Evolutionary conservation across 2,797 vertebrate genomes (phyloP).

Genomic region (Dromococcyx pavoninus): DNA sequence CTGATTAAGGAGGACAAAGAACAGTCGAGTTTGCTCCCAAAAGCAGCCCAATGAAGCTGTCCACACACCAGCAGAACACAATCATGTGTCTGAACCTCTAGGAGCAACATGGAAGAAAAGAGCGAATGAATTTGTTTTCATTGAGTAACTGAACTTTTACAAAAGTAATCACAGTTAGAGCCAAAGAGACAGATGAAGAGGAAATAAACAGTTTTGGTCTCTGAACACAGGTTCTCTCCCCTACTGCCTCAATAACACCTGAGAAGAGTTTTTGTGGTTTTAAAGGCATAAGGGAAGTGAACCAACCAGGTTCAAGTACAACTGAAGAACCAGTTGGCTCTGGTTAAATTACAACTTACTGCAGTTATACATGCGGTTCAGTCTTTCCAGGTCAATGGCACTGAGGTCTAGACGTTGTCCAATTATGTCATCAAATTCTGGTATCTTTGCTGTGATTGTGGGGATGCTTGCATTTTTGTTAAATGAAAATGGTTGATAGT

Average conservation of each 20-base stretch:
- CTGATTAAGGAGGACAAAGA: not conserved
- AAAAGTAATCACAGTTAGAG: not conserved
- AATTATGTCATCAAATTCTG: slow-evolving; percentile 84
- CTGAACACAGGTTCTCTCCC: not conserved
- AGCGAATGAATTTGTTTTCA: not conserved
- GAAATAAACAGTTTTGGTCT: not conserved
- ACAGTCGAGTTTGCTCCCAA: not conserved
- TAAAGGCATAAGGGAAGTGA: not conserved
- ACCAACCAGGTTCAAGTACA: not conserved
- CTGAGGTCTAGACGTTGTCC: slow-evolving; percentile 92
- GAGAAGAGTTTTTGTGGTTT: not conserved
- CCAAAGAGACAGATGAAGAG: not conserved
- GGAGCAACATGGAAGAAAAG: not conserved
- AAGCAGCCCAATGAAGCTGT: not conserved
- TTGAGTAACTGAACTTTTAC: not conserved
- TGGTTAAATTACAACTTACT: slow-evolving; percentile 76
- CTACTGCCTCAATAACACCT: not conserved
- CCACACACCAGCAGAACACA: not conserved
- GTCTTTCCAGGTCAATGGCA: slow-evolving; percentile 80
- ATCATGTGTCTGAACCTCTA: not conserved
- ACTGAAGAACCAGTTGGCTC: not conserved
- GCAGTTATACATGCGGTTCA: slow-evolving; percentile 94
- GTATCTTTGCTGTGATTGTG: slow-evolving; percentile 90
- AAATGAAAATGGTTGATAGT: slow-evolving; percentile 87
- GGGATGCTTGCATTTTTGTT: slow-evolving; percentile 83